These are phyloP conservation scores for Lucinisca nassula DNA, from an alignment of 2,888 invertebrate genomes.

Conservation along the genomic window DNA sequence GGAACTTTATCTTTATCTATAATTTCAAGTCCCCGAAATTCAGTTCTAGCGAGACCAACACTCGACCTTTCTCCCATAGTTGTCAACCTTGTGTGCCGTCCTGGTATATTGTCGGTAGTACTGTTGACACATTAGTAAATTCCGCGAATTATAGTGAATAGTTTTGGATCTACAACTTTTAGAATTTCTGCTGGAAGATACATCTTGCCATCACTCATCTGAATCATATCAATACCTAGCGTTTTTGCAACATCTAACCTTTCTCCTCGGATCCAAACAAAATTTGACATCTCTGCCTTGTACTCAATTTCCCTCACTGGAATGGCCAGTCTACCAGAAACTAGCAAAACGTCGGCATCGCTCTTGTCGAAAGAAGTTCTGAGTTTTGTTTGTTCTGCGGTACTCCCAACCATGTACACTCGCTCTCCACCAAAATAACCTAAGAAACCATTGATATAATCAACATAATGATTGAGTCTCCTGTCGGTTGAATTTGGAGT, in stretches of 20 bases:
- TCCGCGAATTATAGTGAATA: slow-evolving; percentile 56
- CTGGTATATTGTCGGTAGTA: slow-evolving; percentile 34
- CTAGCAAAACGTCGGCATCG: slow-evolving; percentile 67
- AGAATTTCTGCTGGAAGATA: slow-evolving; percentile 48
- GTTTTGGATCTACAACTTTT: slow-evolving; percentile 35
- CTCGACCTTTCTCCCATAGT: slow-evolving; percentile 37
- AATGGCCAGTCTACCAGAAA: slow-evolving; percentile 57
- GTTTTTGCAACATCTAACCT: background rate
- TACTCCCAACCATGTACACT: slow-evolving; percentile 65
- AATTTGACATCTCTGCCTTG: slow-evolving; percentile 60
- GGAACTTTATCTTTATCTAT: slow-evolving; percentile 14
- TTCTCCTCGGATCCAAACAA: slow-evolving; percentile 56
- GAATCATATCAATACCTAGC: slow-evolving; percentile 15
- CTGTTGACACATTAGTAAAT: slow-evolving; percentile 36
- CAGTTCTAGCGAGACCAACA: slow-evolving; percentile 47
- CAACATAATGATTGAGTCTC: slow-evolving; percentile 37
- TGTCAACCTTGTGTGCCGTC: slow-evolving; percentile 31
- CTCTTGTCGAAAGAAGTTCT: slow-evolving; percentile 59
- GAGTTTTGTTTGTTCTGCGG: slow-evolving; percentile 58
- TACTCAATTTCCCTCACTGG: slow-evolving; percentile 53
- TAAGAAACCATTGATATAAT: slow-evolving; percentile 44
- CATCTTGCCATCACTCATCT: background rate
- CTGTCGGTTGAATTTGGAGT: slow-evolving; percentile 38
- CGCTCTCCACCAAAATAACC: slow-evolving; percentile 49
- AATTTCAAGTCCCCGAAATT: slow-evolving; percentile 42